phyloP scores from a whole-genome alignment of 1,140 invertebrate species.

The Stegodyphus mimosarum region DNA sequence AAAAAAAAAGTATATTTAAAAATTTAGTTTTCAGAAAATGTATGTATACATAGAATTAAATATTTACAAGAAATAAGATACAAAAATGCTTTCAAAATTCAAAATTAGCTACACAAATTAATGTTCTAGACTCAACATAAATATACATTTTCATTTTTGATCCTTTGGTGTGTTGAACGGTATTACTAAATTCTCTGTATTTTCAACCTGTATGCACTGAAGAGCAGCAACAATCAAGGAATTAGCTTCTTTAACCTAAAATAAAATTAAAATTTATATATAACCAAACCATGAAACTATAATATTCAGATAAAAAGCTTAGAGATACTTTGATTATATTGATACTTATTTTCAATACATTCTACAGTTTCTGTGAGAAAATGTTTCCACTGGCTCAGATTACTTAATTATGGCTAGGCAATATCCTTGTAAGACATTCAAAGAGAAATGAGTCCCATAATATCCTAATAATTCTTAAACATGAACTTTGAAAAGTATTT shows the following conservation, averaged over 20 bases:
- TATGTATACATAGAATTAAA: slow-evolving; percentile 38
- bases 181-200: slow-evolving; percentile 45
- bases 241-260: slow-evolving; percentile 25
- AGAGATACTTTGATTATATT: no score
- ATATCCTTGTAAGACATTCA: no score
- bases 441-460: no score
- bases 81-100: slow-evolving; percentile 11
- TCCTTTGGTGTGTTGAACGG: slow-evolving; percentile 35
- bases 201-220: slow-evolving; percentile 21
- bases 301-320: no score
- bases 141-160: not conserved
- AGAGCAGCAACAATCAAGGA: slow-evolving; percentile 26
- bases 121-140: not conserved
- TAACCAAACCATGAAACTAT: no score
- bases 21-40: not conserved
- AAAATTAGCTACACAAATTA: not conserved
- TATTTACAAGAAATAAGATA: slow-evolving; percentile 34
- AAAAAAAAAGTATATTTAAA: not conserved
- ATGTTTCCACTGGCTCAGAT: no score
- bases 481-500: no score
- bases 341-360: no score
- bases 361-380: no score
- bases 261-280: slow-evolving; percentile 5
- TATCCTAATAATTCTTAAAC: no score
- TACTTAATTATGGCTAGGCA: no score